Percentiles rank a stretch among this genome's conserved stretches.
These are phyloP conservation scores for Forbesichthys papilliferus DNA, from an alignment of 2,113 vertebrate species.

Conservation along the genomic window DNA sequence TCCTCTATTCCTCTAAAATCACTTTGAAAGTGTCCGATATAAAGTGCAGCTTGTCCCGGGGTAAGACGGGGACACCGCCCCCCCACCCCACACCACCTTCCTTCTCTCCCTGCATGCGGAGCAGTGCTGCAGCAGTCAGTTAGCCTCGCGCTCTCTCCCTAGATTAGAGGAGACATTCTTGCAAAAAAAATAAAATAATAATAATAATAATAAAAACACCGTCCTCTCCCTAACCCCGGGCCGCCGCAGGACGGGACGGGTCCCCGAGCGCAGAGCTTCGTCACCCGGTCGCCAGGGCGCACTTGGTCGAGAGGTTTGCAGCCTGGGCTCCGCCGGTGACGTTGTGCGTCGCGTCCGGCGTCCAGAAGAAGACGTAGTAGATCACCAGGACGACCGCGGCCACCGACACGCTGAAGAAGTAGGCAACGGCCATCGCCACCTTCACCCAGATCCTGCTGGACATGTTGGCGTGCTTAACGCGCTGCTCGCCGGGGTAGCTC, in stretches of 20 bases:
- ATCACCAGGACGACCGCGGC: slow-evolving; percentile 84
- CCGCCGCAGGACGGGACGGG: background rate
- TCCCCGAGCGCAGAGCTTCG: background rate
- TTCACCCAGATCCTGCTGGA: slow-evolving; percentile 84
- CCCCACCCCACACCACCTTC: background rate
- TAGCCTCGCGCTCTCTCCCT: background rate
- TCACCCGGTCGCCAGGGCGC: slow-evolving; percentile 33
- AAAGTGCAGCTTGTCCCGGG: no score
- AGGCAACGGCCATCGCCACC: slow-evolving; percentile 82
- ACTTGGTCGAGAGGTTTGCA: slow-evolving; percentile 42
- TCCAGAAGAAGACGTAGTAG: slow-evolving; percentile 88
- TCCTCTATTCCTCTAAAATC: no score
- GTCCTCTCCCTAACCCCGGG: no score
- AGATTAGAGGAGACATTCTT: background rate
- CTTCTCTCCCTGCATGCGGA: slow-evolving; percentile 35
- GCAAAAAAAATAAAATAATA: background rate
- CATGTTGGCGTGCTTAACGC: slow-evolving; percentile 72
- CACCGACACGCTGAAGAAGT: slow-evolving; percentile 86
- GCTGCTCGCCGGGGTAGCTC: slow-evolving; percentile 80
- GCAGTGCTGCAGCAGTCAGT: slow-evolving; percentile 23
- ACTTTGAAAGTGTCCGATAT: no score
- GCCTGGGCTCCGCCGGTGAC: slow-evolving; percentile 37
- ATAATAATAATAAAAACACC: background rate
- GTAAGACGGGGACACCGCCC: background rate
- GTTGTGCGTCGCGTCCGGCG: slow-evolving; percentile 41